Evolutionary conservation across 2,888 invertebrate genomes (phyloP), one percentile per base, ranked within the genome.

Genomic region (Tiliacea aurago): DNA sequence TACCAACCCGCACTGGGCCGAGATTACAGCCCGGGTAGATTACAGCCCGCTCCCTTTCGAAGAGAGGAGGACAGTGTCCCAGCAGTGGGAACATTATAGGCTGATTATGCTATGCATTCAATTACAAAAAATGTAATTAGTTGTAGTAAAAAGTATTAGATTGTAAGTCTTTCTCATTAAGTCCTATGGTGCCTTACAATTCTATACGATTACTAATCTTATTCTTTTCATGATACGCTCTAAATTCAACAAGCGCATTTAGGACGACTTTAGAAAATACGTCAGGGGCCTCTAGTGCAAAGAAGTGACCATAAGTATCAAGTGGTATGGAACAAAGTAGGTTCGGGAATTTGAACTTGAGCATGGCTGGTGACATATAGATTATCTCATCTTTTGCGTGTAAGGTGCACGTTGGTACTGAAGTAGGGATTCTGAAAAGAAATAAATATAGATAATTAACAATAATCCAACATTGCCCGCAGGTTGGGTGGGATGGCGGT

Each of bases 261-360:
- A 90, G 73, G 0, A 99, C 91, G 86, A 98, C 98, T 6, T 97
- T 92, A 28, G 98, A 97, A 18, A 98, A 91, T 0, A 97, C 86
- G 74, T 96, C 88, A 0, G 99, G 98, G 67, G 97, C 94, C 91
- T 99, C 98, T 64, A 98, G 95, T 0, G 98, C 98, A 0, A 98
- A 97, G 73, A 85, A 78, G 70, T 87, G 73, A 41, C 87, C 99
- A 1, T 98, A 98, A 15, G 96, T 91, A 0, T 95, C 91, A 79
- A 97, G 91, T 70, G 97, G 95, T 6, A 75, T 76, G 0, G 79
- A 77, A 37, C 64, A 67, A 0, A 84, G 77, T n/a, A 87, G 73
- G 49, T 78, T 86, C 7, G 73, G 61, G 70, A 70, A 79, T 37
- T 81, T 97, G 1, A 94, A 92, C 66, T 94, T 92, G 10, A 98